Percentiles rank a stretch among this genome's conserved stretches.
Conservation (phyloP, 1,140 invertebrate genomes). For the Drosophila repletoides region DNA sequence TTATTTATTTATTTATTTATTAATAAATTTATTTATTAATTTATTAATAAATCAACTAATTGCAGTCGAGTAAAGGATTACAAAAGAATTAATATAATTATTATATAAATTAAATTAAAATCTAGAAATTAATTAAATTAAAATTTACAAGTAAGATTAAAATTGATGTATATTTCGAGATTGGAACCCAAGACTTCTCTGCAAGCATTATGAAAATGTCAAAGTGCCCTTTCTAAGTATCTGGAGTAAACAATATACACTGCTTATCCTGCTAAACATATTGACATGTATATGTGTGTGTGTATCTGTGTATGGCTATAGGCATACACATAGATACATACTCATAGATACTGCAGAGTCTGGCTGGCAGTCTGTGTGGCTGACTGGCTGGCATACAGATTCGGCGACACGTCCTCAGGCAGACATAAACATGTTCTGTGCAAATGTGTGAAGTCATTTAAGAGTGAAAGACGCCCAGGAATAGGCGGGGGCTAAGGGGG, state of each 20-base stretch:
- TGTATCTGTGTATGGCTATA: conserved; percentile 9
- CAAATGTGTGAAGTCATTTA: conserved; percentile 70
- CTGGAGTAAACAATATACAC: background rate
- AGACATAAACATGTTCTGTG: conserved; percentile 32
- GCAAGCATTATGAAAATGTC: background rate
- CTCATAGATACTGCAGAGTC: conserved; percentile 14
- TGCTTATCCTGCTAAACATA: conserved; percentile 18
- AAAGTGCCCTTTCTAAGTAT: background rate
- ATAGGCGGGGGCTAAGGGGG: background rate
- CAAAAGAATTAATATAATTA: too few species aligned
- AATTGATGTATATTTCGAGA: too few species aligned
- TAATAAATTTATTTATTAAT: too few species aligned
- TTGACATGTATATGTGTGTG: conserved; percentile 24
- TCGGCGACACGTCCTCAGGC: conserved; percentile 41
- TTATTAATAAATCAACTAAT: too few species aligned
- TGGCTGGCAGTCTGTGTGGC: too few species aligned
- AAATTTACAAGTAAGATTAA: too few species aligned
- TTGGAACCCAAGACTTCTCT: too few species aligned
- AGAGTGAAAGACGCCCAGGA: conserved; percentile 12
- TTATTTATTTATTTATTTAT: too few species aligned
- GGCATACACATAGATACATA: conserved; percentile 38
- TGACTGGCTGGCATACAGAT: conserved; percentile 31
- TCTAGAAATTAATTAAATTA: too few species aligned
- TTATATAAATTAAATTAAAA: too few species aligned
- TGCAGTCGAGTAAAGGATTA: too few species aligned